Percentiles rank a stretch among this genome's conserved stretches.
Evolutionary conservation across 2,113 vertebrate genomes (phyloP).

Genomic region (Platysternon megacephalum): DNA sequence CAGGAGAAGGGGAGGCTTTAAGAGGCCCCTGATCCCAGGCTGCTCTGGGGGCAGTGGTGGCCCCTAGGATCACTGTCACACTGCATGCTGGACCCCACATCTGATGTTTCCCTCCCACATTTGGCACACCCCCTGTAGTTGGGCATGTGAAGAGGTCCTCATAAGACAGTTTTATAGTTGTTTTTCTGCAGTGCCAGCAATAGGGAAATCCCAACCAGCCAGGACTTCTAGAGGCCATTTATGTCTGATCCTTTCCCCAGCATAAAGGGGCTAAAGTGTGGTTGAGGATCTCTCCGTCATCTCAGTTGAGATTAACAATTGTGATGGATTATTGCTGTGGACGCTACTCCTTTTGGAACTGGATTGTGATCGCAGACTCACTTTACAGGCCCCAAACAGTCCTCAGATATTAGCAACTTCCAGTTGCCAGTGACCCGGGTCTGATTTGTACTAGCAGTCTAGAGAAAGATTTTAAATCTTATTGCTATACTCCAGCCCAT

Average conservation of each 20-base stretch:
- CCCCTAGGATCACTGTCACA: background rate
- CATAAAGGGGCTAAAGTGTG: background rate
- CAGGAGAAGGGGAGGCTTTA: background rate
- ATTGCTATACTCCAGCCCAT: background rate
- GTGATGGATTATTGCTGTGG: background rate
- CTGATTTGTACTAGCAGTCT: background rate
- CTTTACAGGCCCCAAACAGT: background rate
- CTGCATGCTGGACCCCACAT: background rate
- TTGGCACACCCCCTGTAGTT: background rate
- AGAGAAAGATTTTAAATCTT: background rate
- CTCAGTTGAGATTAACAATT: background rate
- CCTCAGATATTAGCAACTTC: background rate
- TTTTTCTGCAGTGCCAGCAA: background rate
- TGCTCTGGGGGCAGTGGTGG: background rate
- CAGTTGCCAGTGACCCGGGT: background rate
- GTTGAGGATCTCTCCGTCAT: background rate
- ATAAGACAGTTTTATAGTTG: background rate
- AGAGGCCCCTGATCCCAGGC: background rate
- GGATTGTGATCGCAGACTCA: background rate
- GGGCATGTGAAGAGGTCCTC: background rate
- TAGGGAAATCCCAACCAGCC: background rate
- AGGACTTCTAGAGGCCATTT: background rate
- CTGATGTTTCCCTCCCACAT: background rate
- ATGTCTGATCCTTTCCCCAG: background rate
- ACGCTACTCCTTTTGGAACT: background rate